Evolutionary conservation across 2,113 vertebrate species (phyloP).

Genomic region (Ceyx margarethae): DNA sequence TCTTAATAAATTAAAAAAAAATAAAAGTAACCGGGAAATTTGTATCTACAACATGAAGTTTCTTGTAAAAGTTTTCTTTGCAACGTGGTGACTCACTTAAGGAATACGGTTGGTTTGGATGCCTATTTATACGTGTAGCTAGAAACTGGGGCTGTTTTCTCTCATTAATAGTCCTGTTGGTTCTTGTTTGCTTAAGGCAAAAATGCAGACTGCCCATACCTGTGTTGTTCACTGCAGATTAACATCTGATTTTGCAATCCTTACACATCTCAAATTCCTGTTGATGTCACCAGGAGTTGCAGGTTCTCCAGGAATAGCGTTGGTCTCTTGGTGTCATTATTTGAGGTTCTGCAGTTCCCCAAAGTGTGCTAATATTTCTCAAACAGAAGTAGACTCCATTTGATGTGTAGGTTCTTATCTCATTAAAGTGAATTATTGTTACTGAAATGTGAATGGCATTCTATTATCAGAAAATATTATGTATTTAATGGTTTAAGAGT

Average conservation of each 20-base stretch:
- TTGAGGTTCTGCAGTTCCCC: neutral
- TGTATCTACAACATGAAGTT: neutral
- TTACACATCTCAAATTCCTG: neutral
- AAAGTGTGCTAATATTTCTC: constrained; percentile 10
- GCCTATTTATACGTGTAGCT: constrained; percentile 56
- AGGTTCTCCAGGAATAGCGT: constrained; percentile 17
- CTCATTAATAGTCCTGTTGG: constrained; percentile 55
- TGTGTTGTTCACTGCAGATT: constrained; percentile 41
- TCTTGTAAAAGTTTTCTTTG: constrained; percentile 32
- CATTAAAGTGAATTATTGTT: constrained; percentile 41
- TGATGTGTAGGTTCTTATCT: constrained; percentile 24
- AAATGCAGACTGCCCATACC: constrained; percentile 62
- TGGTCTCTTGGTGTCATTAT: neutral
- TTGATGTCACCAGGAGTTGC: neutral
- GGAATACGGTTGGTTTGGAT: constrained; percentile 19
- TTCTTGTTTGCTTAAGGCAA: constrained; percentile 68
- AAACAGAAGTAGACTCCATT: neutral
- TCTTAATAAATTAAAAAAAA: neutral
- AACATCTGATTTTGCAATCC: constrained; percentile 55
- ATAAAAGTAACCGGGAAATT: neutral
- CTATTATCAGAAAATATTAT: constrained; percentile 58
- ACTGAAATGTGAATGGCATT: constrained; percentile 59
- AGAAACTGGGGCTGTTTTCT: constrained; percentile 49
- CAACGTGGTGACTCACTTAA: neutral
- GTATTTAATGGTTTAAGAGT: constrained; percentile 59